Evolutionary conservation across 2,888 invertebrate genomes (phyloP).

Genomic region (Cyclophora punctaria): DNA sequence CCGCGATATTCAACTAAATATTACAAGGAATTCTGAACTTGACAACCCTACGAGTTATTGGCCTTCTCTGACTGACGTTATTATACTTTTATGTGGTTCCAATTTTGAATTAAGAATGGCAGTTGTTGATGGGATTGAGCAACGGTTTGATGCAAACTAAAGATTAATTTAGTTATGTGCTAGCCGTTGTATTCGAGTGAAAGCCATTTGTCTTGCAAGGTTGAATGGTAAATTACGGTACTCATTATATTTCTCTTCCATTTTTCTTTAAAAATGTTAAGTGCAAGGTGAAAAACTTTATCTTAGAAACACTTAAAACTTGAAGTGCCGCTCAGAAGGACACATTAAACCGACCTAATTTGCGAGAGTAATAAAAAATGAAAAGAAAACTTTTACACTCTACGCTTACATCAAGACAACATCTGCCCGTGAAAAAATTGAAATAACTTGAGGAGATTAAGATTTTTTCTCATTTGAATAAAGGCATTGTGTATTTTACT

Average conservation of each 20-base stretch:
- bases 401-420: slow-evolving; percentile 38
- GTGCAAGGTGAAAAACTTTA: not conserved
- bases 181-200: no score
- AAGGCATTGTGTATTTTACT: slow-evolving; percentile 17
- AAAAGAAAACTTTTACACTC: slow-evolving; percentile 41
- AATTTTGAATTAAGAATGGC: no score
- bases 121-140: no score
- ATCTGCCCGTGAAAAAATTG: slow-evolving; percentile 41
- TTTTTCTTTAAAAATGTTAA: not conserved
- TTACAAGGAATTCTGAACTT: not conserved
- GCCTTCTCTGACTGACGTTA: not conserved
- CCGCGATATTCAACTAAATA: slow-evolving; percentile 9
- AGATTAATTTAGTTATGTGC: no score
- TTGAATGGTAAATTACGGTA: no score
- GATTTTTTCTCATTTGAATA: slow-evolving; percentile 23
- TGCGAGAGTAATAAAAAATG: slow-evolving; percentile 35
- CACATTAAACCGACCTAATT: slow-evolving; percentile 25
- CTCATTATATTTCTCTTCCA: no score
- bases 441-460: slow-evolving; percentile 36
- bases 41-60: slow-evolving; percentile 9
- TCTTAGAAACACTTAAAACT: slow-evolving; percentile 7
- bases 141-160: no score
- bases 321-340: slow-evolving; percentile 4
- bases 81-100: not conserved
- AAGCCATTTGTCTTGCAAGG: no score